Evolutionary conservation across 1,140 invertebrate genomes (phyloP).

Genomic region (Ips nitidus): DNA sequence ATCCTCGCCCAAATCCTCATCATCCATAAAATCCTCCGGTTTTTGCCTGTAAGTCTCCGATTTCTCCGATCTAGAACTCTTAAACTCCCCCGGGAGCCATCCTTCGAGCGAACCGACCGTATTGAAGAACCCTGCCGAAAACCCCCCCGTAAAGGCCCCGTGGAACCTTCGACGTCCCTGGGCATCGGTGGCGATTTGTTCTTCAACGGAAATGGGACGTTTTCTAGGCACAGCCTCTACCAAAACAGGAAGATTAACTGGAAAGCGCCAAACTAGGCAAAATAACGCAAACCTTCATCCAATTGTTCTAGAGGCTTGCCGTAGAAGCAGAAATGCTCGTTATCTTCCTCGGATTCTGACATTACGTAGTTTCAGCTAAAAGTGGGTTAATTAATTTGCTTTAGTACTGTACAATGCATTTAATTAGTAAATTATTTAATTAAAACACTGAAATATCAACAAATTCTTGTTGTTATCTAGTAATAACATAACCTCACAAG

Average conservation of each 20-base stretch:
- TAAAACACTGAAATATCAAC: too few species aligned
- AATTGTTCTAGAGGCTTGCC: conserved; percentile 75
- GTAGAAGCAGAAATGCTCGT: conserved; percentile 69
- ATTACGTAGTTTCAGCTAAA: conserved; percentile 6
- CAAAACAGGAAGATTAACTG: conserved; percentile 57
- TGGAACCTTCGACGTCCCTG: conserved; percentile 93
- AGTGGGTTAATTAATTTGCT: too few species aligned
- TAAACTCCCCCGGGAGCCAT: conserved; percentile 89
- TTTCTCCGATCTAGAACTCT: conserved; percentile 80
- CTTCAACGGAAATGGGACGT: conserved; percentile 79
- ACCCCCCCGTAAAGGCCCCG: conserved; percentile 98
- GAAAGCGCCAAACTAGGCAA: conserved; percentile 25
- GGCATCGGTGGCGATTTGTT: conserved; percentile 88
- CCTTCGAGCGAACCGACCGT: conserved; percentile 95
- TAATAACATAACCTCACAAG: too few species aligned
- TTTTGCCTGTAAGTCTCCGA: conserved; percentile 58
- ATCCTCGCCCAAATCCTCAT: conserved; percentile 92
- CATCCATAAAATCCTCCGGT: conserved; percentile 98
- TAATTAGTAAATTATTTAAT: too few species aligned
- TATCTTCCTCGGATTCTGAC: conserved; percentile 55
- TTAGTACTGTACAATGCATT: too few species aligned
- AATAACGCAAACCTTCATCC: conserved; percentile 67
- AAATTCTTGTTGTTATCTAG: too few species aligned
- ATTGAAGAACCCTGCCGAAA: conserved; percentile 97
- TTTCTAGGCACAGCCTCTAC: conserved; percentile 66